Base-by-base conservation (phyloP, 1,140 invertebrate species). In the Batillaria attramentaria region DNA sequence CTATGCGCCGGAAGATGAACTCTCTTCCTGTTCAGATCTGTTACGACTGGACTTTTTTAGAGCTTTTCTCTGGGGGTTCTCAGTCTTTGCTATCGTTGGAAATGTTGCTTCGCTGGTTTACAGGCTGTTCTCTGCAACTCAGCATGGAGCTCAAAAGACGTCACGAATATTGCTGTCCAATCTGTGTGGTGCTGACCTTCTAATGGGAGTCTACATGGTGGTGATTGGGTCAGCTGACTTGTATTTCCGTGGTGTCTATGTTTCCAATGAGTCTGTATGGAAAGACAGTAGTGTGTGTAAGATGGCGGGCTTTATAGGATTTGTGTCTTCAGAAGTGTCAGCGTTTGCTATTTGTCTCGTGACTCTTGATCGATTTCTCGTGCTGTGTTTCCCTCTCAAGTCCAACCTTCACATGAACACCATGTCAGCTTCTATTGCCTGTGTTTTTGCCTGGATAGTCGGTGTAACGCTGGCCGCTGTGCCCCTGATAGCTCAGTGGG, bases 201-300 rank as follows among this genome's bases (percentile, higher is more conserved):
- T 87, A 10, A 89, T 88, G 87, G 88, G 88, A 13, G 57, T 88
- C 4, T 89, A 89, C 62, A 46, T 89, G 60, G 75, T 84, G 24
- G 85, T 88, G 16, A 88, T 89, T 24, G 88, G 85, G 24, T 46
- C 72, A 2, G 85, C 86, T 2, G 87, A 89, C 66, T 66, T 81
- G 20, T 28, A 60, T 28, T 89, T 83, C 77, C 78, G 84, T 5
- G 87, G 84, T n/a, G 62, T 33, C 2, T 89, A 89, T 66, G 76
- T 83, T n/a, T 69, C 70, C n/a, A 69, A 84, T 54, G 85, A 84
- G 18, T 68, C 57, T 1, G 35, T 73, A 24, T 89, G 88, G 88
- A 82, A 80, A 24, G 35, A 80, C 13, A 85, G 88, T 39, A 28
- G 0, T 0, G 28, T 73, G 5, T 89, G 88, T 70, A 75, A 78